Percentiles rank a stretch among this genome's conserved stretches.
Evolutionary conservation across 2,113 vertebrate genomes (phyloP).

Genomic region (Corydoras sp.): DNA sequence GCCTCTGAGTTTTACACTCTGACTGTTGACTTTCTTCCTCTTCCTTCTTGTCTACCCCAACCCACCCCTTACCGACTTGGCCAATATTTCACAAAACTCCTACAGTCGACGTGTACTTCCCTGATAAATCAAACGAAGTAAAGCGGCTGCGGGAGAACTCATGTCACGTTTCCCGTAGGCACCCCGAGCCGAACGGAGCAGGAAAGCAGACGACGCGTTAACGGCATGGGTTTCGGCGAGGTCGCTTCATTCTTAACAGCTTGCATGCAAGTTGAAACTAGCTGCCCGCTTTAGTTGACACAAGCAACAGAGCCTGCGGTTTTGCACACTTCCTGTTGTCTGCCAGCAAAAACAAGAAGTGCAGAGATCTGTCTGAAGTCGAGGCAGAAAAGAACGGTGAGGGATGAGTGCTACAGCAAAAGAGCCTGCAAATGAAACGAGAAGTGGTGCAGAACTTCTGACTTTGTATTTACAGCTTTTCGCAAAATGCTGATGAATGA

Average conservation of each 20-base stretch:
- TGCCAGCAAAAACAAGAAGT: slow-evolving; percentile 65
- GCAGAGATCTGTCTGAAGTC: slow-evolving; percentile 28
- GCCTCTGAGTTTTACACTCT: slow-evolving; percentile 36
- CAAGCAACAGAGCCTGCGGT: slow-evolving; percentile 56
- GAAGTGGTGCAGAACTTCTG: neutral
- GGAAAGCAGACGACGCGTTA: slow-evolving; percentile 7
- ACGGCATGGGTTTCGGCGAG: slow-evolving; percentile 9
- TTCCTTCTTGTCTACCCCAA: slow-evolving; percentile 59
- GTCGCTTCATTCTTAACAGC: slow-evolving; percentile 43
- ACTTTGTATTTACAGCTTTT: too few relatives aligned
- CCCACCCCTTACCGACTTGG: slow-evolving; percentile 57
- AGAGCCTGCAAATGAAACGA: neutral
- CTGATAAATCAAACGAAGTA: neutral
- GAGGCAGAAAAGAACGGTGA: slow-evolving; percentile 25
- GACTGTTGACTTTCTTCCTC: slow-evolving; percentile 54
- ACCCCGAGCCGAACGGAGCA: neutral
- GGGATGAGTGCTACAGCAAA: neutral
- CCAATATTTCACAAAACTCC: slow-evolving; percentile 42
- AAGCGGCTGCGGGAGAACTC: neutral
- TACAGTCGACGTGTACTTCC: slow-evolving; percentile 20
- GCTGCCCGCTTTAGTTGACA: slow-evolving; percentile 52
- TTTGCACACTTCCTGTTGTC: slow-evolving; percentile 74
- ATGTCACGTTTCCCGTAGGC: neutral
- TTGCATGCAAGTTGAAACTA: slow-evolving; percentile 64
- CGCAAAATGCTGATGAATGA: too few relatives aligned